phyloP scores from a whole-genome alignment of 2,797 vertebrate species.

The Percopsis omiscomaycus region DNA sequence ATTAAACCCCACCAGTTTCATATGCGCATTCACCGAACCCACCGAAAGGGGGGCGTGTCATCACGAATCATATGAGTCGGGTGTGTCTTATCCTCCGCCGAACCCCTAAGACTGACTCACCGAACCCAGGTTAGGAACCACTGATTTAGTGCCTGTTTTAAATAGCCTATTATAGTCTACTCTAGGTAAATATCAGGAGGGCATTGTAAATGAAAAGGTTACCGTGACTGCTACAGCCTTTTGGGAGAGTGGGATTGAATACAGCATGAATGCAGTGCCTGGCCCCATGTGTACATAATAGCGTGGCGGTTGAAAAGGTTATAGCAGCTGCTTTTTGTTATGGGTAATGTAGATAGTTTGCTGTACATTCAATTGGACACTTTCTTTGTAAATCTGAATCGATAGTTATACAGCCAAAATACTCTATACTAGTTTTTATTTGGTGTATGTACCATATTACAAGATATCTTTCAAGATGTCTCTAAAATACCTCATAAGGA shows the following conservation, averaged over 20 bases:
- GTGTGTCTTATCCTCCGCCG: too few species aligned
- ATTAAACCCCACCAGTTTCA: too few species aligned
- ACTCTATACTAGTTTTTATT: background rate
- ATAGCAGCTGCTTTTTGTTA: conserved; percentile 15
- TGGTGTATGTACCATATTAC: too few species aligned
- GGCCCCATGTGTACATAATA: conserved; percentile 28
- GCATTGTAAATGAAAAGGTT: conserved; percentile 60
- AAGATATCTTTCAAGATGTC: too few species aligned
- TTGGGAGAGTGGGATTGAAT: conserved; percentile 19
- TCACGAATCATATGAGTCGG: too few species aligned
- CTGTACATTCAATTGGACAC: conserved; percentile 5
- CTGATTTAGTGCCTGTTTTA: conserved; percentile 7
- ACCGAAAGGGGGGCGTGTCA: too few species aligned
- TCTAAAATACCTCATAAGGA: too few species aligned
- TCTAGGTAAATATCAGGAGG: conserved; percentile 24
- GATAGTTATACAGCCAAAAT: background rate
- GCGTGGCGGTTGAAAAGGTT: conserved; percentile 42
- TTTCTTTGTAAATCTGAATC: background rate
- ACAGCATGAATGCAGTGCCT: conserved; percentile 16
- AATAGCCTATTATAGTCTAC: conserved; percentile 9
- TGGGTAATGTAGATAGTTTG: conserved; percentile 5
- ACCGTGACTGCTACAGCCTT: conserved; percentile 24
- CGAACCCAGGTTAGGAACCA: too few species aligned
- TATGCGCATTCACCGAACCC: too few species aligned
- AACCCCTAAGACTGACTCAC: too few species aligned